Evolutionary conservation across 2,113 vertebrate species (phyloP).

Genomic region (Pelecanus crispus): DNA sequence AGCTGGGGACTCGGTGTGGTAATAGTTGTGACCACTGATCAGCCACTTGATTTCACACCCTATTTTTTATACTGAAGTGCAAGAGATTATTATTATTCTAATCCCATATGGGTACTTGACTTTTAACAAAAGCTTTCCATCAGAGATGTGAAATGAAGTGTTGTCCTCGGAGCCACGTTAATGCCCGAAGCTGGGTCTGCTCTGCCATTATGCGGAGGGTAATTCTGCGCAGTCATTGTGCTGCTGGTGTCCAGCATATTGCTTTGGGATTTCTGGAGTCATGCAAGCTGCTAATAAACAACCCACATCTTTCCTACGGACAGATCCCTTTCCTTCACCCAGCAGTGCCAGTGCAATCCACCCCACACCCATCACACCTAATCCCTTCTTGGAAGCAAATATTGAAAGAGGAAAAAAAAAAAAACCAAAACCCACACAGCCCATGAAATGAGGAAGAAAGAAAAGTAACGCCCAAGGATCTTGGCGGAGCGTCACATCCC

Average conservation of each 20-base stretch:
- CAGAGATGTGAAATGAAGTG: neutral
- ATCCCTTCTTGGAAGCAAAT: slow-evolving; percentile 37
- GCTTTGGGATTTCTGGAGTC: neutral
- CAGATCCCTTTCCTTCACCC: neutral
- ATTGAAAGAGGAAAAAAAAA: neutral
- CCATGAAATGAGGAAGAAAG: neutral
- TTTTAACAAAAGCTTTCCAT: neutral
- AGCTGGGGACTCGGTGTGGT: neutral
- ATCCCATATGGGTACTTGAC: neutral
- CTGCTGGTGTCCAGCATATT: neutral
- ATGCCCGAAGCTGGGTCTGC: neutral
- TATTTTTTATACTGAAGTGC: neutral
- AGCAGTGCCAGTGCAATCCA: neutral
- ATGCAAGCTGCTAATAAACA: slow-evolving; percentile 6
- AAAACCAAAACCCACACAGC: neutral
- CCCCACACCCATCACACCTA: neutral
- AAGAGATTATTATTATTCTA: neutral
- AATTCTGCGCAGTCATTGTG: neutral
- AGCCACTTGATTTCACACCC: neutral
- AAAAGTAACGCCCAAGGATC: slow-evolving; percentile 10
- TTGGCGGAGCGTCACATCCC: neutral
- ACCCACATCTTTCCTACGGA: neutral
- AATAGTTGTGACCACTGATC: neutral
- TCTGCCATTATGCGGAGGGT: neutral
- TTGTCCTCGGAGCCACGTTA: neutral